Percentiles rank a stretch among this genome's conserved stretches.
These are phyloP conservation scores for Aythya baeri DNA, from an alignment of 2,113 vertebrate species.

Conservation along the genomic window DNA sequence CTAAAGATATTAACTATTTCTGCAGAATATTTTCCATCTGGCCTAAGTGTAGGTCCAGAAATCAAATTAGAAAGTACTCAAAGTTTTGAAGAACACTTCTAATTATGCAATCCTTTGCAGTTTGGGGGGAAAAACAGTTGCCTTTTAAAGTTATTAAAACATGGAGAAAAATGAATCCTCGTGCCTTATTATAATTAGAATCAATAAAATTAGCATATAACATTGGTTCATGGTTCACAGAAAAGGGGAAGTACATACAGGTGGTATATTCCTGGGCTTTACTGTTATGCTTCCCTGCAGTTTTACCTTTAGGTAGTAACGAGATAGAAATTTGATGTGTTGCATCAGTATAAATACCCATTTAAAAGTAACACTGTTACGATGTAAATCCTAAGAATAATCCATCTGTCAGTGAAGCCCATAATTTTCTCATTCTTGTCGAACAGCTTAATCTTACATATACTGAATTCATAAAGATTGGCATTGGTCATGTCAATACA, in stretches of 20 bases:
- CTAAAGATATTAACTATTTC: neutral
- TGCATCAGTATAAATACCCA: neutral
- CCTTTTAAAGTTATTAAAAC: neutral
- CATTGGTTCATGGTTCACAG: neutral
- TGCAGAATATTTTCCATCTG: neutral
- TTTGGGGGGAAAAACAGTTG: neutral
- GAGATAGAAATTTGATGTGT: neutral
- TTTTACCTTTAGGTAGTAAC: neutral
- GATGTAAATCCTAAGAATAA: neutral
- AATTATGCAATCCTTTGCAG: neutral
- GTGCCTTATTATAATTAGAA: neutral
- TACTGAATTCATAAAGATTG: neutral
- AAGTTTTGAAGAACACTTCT: neutral
- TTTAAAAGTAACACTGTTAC: neutral
- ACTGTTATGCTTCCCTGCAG: neutral
- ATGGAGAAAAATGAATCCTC: neutral
- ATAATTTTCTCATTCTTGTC: neutral
- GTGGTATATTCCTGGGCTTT: neutral
- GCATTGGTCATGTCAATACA: neutral
- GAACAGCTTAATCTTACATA: neutral
- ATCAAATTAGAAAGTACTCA: neutral
- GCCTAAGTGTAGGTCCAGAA: neutral
- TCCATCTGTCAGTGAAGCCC: neutral
- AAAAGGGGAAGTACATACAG: neutral
- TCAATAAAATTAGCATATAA: neutral